phyloP scores from a whole-genome alignment of 2,113 vertebrate species.

The Azemiops feae region DNA sequence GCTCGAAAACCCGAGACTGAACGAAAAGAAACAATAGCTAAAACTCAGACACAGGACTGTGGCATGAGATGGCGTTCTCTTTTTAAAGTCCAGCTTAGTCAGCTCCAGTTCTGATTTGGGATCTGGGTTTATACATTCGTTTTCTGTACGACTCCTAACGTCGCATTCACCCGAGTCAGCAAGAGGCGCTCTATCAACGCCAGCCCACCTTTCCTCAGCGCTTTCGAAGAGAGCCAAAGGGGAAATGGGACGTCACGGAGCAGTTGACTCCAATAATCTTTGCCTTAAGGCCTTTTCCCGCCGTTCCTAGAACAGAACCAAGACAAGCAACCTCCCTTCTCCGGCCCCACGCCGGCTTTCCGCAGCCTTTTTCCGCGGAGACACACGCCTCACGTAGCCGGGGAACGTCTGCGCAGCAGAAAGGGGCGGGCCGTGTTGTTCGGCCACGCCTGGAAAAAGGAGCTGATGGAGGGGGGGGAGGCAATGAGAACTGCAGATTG shows the following conservation, averaged over 20 bases:
- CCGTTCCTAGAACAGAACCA: neutral
- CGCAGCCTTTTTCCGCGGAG: neutral
- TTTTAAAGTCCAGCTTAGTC: neutral
- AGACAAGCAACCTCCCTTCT: neutral
- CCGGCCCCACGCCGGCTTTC: neutral
- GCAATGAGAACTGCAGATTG: fast-evolving
- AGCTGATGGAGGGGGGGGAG: neutral
- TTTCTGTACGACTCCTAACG: neutral
- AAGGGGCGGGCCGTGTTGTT: neutral
- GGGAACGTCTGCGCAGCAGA: neutral
- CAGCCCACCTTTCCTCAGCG: neutral
- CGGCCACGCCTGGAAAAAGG: neutral
- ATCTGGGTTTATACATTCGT: neutral
- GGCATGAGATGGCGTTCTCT: neutral
- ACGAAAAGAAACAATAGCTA: neutral
- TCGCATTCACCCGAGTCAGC: neutral
- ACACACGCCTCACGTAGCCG: neutral
- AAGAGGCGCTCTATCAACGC: neutral
- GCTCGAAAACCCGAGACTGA: neutral
- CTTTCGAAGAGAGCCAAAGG: neutral
- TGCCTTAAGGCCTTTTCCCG: neutral
- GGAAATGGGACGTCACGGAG: neutral
- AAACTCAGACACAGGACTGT: neutral
- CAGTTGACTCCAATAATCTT: neutral
- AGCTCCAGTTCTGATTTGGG: neutral